phyloP scores from a whole-genome alignment of 2,888 invertebrate genomes.

The Cryptophagus acutangulus region DNA sequence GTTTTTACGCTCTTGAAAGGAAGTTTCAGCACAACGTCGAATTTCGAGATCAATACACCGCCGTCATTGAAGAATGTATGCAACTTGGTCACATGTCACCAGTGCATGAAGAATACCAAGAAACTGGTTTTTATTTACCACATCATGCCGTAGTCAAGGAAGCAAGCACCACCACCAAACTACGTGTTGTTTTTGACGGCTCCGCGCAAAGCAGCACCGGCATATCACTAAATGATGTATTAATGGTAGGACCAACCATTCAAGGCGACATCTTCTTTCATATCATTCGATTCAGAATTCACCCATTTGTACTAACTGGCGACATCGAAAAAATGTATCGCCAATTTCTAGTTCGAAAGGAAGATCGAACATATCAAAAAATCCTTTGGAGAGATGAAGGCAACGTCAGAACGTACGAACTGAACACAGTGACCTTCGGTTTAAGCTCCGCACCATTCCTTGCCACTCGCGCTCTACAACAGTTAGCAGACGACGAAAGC shows the following conservation, averaged over 20 bases:
- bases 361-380: constrained; percentile 2
- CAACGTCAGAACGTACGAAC: constrained; percentile 15
- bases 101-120: neutral
- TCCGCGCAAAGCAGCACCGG: too few relatives aligned
- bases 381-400: constrained; percentile 12
- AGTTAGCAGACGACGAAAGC: constrained; percentile 2
- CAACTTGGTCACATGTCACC: constrained; percentile 3
- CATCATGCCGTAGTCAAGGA: too few relatives aligned
- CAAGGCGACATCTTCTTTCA: constrained; percentile 7
- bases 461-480: neutral
- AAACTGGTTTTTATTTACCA: neutral
- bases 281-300: neutral
- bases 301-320: constrained; percentile 9
- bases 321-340: constrained; percentile 20
- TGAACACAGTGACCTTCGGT: constrained; percentile 25
- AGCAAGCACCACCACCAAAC: too few relatives aligned
- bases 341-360: constrained; percentile 13
- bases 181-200: too few relatives aligned
- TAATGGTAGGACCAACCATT: constrained; percentile 6
- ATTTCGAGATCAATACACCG: neutral
- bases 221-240: constrained; percentile 13
- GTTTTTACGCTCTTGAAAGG: too few relatives aligned
- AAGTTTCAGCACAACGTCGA: neutral
- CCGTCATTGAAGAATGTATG: constrained; percentile 3
- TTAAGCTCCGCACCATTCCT: too few relatives aligned